Evolutionary conservation across 2,113 vertebrate genomes (phyloP).

Genomic region (Macaca mulatta): DNA sequence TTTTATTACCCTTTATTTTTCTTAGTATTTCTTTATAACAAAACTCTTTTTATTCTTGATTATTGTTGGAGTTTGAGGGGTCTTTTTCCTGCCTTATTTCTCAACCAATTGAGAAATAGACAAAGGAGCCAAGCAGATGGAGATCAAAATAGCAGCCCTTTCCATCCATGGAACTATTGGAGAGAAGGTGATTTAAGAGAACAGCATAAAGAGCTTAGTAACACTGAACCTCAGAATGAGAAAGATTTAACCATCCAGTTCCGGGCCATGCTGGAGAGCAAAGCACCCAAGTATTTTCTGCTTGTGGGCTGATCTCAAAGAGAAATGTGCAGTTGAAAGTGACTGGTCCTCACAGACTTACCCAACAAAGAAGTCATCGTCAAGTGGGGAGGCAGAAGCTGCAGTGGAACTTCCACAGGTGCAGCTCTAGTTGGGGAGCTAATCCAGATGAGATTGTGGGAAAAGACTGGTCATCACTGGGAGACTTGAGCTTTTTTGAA

Average conservation of each 20-base stretch:
- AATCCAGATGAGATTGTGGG: background rate
- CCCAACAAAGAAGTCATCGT: background rate
- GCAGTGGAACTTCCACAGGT: too few species aligned
- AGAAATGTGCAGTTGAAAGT: too few species aligned
- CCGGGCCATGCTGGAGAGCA: background rate
- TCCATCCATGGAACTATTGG: background rate
- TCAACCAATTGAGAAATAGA: background rate
- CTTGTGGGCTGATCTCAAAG: background rate
- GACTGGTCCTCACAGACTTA: background rate
- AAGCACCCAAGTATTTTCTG: background rate
- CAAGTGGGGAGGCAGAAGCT: background rate
- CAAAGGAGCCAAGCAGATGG: conserved; percentile 6
- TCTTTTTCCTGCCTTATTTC: conserved; percentile 17
- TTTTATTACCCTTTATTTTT: background rate
- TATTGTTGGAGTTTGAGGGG: background rate
- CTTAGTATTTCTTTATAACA: background rate
- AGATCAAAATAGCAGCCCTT: conserved; percentile 18
- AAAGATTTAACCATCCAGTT: background rate
- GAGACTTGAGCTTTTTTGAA: background rate
- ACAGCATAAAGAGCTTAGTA: background rate
- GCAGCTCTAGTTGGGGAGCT: background rate
- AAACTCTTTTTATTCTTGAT: background rate
- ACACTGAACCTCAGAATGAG: background rate
- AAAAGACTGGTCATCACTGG: background rate
- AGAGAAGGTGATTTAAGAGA: background rate